These are phyloP conservation scores for Subanguina moxae DNA, from an alignment of 1,140 invertebrate species.

Conservation along the genomic window DNA sequence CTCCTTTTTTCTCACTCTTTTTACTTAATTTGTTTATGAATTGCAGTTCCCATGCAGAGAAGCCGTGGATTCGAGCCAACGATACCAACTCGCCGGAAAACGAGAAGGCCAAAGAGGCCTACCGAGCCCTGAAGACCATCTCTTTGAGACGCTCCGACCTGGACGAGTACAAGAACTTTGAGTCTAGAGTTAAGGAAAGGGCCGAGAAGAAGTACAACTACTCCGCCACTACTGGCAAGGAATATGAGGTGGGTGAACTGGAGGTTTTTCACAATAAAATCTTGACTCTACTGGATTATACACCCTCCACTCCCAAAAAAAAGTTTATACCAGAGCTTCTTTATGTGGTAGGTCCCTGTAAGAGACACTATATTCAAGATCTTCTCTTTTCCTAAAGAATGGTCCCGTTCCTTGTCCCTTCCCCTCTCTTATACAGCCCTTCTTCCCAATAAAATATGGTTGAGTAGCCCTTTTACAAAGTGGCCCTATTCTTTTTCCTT, in stretches of 20 bases:
- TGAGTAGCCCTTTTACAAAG: too few relatives aligned
- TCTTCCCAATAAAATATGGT: too few relatives aligned
- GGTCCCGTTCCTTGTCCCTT: too few relatives aligned
- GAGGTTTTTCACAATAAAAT: too few relatives aligned
- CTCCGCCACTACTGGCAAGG: slow-evolving; percentile 62
- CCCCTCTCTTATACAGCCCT: too few relatives aligned
- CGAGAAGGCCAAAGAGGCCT: slow-evolving; percentile 77
- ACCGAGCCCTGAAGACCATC: slow-evolving; percentile 82
- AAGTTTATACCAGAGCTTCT: too few relatives aligned
- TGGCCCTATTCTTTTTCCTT: too few relatives aligned
- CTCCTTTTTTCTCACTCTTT: slow-evolving; percentile 13
- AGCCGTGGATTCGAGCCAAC: slow-evolving; percentile 77
- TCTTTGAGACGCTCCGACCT: slow-evolving; percentile 75
- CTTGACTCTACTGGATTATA: too few relatives aligned
- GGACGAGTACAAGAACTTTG: slow-evolving; percentile 69
- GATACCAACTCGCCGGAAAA: slow-evolving; percentile 68
- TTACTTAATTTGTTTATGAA: not conserved
- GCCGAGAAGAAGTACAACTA: slow-evolving; percentile 77
- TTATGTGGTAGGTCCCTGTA: too few relatives aligned
- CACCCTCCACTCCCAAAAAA: too few relatives aligned
- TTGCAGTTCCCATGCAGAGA: slow-evolving; percentile 62
- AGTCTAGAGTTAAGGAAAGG: slow-evolving; percentile 72
- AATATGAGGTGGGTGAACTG: slow-evolving; percentile 62
- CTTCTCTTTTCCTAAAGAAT: too few relatives aligned
- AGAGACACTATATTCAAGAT: too few relatives aligned